Evolutionary conservation across 30 jellyfish, hydroid and myxozoan species (phyloP).

Genomic region (Mastigias papua): DNA sequence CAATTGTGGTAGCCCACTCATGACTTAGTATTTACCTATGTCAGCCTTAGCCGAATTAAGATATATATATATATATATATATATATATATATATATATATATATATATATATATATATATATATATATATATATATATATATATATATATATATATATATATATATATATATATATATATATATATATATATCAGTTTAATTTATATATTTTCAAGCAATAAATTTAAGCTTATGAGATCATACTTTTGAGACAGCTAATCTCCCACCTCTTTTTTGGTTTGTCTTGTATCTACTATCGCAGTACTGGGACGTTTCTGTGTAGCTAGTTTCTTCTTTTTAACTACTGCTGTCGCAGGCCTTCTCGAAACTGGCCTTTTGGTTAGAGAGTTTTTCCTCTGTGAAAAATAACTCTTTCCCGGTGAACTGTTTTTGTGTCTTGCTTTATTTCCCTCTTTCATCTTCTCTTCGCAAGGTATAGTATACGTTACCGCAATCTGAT

Average conservation of each 20-base stretch:
- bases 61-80: too few species aligned
- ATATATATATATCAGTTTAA: too few species aligned
- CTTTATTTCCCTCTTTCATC: constrained; percentile 1
- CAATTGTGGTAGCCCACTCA: too few species aligned
- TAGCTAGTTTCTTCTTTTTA: constrained; percentile 6
- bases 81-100: too few species aligned
- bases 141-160: too few species aligned
- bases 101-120: too few species aligned
- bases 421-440: constrained; percentile 2
- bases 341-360: constrained; percentile 50
- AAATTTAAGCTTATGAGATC: too few species aligned
- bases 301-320: constrained; percentile 59
- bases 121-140: too few species aligned
- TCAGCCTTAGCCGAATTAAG: too few species aligned
- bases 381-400: constrained; percentile 59
- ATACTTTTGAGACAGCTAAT: neutral
- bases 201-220: too few species aligned
- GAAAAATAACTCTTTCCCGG: constrained; percentile 74
- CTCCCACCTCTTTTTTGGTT: neutral
- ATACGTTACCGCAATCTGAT: constrained; percentile 45
- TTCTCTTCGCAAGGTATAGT: constrained; percentile 63
- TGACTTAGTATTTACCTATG: too few species aligned
- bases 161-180: too few species aligned
- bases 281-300: constrained; percentile 40
- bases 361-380: neutral